A percentile compares a stretch with the other conserved stretches of the same genome.
These are phyloP conservation scores for Romanogobio albipinnatus DNA, from an alignment of 2,113 vertebrate species.

Conservation along the genomic window DNA sequence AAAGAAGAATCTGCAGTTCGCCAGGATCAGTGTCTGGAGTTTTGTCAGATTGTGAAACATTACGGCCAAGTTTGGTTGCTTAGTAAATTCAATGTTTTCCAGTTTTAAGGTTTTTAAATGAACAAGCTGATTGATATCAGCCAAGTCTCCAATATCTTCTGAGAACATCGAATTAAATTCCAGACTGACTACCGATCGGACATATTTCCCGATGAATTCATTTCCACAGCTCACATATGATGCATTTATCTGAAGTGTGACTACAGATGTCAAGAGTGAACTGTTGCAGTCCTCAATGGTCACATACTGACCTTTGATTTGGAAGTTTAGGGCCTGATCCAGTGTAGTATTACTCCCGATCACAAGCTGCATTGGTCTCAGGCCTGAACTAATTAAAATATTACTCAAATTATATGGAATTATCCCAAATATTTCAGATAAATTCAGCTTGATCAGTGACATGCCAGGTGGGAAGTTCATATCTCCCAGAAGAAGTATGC, in stretches of 20 bases:
- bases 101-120: slow-evolving; percentile 67
- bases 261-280: background rate
- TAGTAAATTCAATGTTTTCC: slow-evolving; percentile 70
- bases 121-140: slow-evolving; percentile 44
- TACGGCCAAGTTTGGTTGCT: slow-evolving; percentile 54
- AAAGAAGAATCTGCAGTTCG: slow-evolving; percentile 71
- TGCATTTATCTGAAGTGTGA: background rate
- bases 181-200: slow-evolving; percentile 4
- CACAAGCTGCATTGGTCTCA: slow-evolving; percentile 18
- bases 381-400: background rate
- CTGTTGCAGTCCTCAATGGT: slow-evolving; percentile 17
- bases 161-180: background rate
- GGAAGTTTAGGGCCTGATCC: background rate
- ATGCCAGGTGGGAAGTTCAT: background rate
- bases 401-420: slow-evolving; percentile 32
- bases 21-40: slow-evolving; percentile 61
- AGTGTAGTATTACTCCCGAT: background rate
- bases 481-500: slow-evolving; percentile 1
- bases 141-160: slow-evolving; percentile 13
- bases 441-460: background rate
- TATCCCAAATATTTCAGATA: slow-evolving; percentile 24
- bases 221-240: slow-evolving; percentile 7
- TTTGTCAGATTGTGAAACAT: slow-evolving; percentile 45
- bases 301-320: slow-evolving; percentile 15
- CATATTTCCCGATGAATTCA: slow-evolving; percentile 37